A percentile compares a stretch with the other conserved stretches of the same genome.
phyloP scores from a whole-genome alignment of 2,888 invertebrate species.

The Aphrophora alni region DNA sequence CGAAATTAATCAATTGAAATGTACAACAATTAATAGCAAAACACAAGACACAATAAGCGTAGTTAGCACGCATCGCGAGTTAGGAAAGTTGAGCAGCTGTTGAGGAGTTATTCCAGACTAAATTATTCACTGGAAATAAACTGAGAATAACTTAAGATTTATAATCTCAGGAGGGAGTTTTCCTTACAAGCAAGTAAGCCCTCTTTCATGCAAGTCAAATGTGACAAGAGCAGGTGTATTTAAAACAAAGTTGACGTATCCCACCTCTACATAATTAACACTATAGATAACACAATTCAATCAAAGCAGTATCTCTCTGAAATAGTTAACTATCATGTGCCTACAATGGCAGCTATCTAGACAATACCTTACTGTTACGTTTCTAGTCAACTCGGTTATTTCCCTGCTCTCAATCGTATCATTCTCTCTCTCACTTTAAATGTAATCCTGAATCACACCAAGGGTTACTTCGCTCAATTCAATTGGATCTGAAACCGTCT shows the following conservation, averaged over 20 bases:
- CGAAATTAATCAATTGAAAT: background rate
- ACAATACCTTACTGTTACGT: background rate
- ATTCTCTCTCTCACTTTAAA: too few species aligned
- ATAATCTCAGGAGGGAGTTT: background rate
- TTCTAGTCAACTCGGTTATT: too few species aligned
- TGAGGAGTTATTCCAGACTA: background rate
- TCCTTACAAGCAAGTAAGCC: background rate
- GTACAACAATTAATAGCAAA: background rate
- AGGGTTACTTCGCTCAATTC: too few species aligned
- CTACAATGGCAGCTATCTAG: background rate
- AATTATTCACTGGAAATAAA: constrained; percentile 33
- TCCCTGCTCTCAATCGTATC: too few species aligned
- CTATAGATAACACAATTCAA: background rate
- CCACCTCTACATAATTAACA: background rate
- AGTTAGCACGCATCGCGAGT: background rate
- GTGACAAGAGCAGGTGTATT: background rate
- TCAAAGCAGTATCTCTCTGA: background rate
- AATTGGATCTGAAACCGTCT: too few species aligned
- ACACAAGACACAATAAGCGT: background rate
- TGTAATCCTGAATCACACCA: too few species aligned
- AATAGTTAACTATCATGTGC: background rate
- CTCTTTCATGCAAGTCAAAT: constrained; percentile 36
- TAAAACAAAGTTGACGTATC: background rate
- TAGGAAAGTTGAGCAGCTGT: background rate
- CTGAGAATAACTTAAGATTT: constrained; percentile 28